Evolutionary conservation across 30 jellyfish, hydroid and myxozoan genomes (phyloP).

Genomic region (Haliclystus octoradiatus): DNA sequence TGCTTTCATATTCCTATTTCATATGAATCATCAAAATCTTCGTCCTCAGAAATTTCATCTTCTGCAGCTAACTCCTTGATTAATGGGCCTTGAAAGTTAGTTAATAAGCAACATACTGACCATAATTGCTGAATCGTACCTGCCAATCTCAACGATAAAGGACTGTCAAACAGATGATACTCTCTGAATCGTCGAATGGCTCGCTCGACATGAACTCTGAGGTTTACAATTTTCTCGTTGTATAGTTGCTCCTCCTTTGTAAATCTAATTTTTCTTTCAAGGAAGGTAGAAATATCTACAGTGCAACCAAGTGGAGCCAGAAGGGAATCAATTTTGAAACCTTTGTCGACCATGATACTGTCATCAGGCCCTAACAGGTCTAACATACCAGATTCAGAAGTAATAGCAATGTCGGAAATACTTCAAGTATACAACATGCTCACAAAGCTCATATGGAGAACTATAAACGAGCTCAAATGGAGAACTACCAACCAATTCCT

Average conservation of each 20-base stretch:
- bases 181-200: slow-evolving; percentile 24
- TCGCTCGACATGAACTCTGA: slow-evolving; percentile 10
- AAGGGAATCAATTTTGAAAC: neutral
- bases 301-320: neutral
- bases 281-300: neutral
- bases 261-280: neutral
- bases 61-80: too few species aligned
- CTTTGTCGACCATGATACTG: neutral
- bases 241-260: neutral
- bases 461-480: neutral
- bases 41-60: too few species aligned
- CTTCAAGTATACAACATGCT: neutral
- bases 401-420: neutral
- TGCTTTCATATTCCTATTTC: too few species aligned
- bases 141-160: slow-evolving; percentile 4
- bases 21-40: too few species aligned
- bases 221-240: neutral
- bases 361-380: neutral
- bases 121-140: slow-evolving; percentile 18
- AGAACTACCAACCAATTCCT: neutral
- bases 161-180: slow-evolving; percentile 5
- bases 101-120: slow-evolving; percentile 12
- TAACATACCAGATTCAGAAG: neutral
- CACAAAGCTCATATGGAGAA: too few species aligned
- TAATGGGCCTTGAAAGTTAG: slow-evolving; percentile 8